These are phyloP conservation scores for Hyphantria cunea DNA, from an alignment of 1,140 invertebrate genomes.

Conservation along the genomic window DNA sequence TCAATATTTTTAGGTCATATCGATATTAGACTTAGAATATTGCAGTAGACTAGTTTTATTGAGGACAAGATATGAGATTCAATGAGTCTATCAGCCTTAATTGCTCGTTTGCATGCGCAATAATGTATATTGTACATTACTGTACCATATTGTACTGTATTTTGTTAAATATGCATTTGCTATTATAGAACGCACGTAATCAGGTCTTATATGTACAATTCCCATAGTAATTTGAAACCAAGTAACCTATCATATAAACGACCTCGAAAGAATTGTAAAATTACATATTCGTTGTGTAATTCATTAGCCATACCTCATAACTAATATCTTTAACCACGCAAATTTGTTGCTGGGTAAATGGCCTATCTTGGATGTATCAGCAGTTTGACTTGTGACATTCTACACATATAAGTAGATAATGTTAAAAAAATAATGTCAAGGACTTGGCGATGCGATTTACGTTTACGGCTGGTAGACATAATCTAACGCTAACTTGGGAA, in stretches of 20 bases:
- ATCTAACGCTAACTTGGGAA: slow-evolving; percentile 9
- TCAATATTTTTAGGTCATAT: too few species aligned
- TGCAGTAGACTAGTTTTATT: too few species aligned
- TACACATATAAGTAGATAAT: slow-evolving; percentile 22
- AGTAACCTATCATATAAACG: neutral
- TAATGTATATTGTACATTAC: too few species aligned
- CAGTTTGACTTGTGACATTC: slow-evolving; percentile 34
- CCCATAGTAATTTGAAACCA: neutral
- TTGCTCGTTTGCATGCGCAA: too few species aligned
- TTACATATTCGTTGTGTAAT: slow-evolving; percentile 6
- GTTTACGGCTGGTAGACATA: slow-evolving; percentile 54
- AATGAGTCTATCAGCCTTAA: too few species aligned
- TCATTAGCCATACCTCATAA: slow-evolving; percentile 1
- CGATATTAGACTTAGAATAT: too few species aligned
- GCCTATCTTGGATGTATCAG: neutral
- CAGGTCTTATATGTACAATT: neutral
- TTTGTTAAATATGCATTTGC: too few species aligned
- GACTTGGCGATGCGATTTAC: slow-evolving; percentile 45
- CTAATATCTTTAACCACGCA: neutral
- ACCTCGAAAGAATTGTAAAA: slow-evolving; percentile 5
- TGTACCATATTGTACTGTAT: too few species aligned
- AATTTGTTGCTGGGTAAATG: neutral
- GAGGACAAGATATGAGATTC: too few species aligned
- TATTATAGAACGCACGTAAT: too few species aligned
- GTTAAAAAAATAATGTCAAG: slow-evolving; percentile 64